phyloP scores from a whole-genome alignment of 2,888 invertebrate species.

The Ectobius pallidus region DNA sequence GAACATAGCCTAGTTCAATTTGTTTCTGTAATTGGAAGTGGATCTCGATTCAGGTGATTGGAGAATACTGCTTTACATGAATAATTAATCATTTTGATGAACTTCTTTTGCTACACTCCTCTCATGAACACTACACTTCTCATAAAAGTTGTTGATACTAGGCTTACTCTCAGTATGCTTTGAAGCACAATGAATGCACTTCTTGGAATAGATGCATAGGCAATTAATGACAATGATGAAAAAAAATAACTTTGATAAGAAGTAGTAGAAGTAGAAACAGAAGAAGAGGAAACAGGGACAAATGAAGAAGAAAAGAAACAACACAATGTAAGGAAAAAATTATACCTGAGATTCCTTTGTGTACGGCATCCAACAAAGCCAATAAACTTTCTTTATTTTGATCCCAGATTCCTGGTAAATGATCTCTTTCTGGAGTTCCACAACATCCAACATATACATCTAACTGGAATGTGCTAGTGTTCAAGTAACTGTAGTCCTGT shows the following conservation, averaged over 20 bases:
- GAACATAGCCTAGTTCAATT: too few species aligned
- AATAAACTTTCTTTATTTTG: slow-evolving; percentile 50
- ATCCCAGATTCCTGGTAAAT: slow-evolving; percentile 48
- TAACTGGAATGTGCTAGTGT: slow-evolving; percentile 51
- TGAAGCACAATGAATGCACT: too few species aligned
- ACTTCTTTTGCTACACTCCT: too few species aligned
- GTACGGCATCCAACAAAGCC: slow-evolving; percentile 47
- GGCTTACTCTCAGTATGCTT: too few species aligned
- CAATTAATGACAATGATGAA: too few species aligned
- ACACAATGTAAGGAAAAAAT: neutral
- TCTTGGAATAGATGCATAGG: too few species aligned
- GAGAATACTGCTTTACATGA: too few species aligned
- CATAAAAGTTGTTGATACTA: too few species aligned
- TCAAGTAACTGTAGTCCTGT: slow-evolving; percentile 52
- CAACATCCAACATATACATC: slow-evolving; percentile 53
- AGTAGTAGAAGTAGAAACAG: neutral
- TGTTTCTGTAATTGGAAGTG: too few species aligned
- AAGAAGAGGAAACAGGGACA: neutral
- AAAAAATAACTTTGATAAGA: neutral
- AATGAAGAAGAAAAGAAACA: neutral
- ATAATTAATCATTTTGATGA: too few species aligned
- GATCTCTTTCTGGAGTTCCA: slow-evolving; percentile 19
- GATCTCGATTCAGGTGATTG: too few species aligned
- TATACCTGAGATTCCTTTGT: slow-evolving; percentile 47
- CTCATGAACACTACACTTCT: too few species aligned